Percentiles rank a stretch among this genome's conserved stretches.
Evolutionary conservation across 2,113 vertebrate genomes (phyloP).

Genomic region (Albula goreensis): DNA sequence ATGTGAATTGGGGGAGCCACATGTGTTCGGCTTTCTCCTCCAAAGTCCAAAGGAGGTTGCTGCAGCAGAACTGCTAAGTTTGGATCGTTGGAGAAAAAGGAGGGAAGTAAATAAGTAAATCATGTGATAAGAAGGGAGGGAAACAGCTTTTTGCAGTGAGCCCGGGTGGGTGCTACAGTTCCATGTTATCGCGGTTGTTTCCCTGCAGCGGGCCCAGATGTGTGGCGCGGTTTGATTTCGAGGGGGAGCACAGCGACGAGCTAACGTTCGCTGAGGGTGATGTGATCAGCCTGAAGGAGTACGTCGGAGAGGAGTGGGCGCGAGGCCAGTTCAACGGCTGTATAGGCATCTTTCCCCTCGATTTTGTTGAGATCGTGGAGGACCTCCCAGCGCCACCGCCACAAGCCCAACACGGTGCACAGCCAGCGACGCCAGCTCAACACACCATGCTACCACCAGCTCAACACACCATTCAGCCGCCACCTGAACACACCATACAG

Average conservation of each 20-base stretch:
- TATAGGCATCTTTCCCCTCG: slow-evolving; percentile 85
- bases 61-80: too few relatives aligned
- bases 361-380: slow-evolving; percentile 87
- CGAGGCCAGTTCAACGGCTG: slow-evolving; percentile 72
- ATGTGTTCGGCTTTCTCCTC: too few relatives aligned
- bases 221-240: slow-evolving; percentile 87
- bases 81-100: too few relatives aligned
- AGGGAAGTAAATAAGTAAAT: too few relatives aligned
- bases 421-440: neutral
- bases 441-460: too few relatives aligned
- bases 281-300: slow-evolving; percentile 81
- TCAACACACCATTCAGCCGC: too few relatives aligned
- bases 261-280: slow-evolving; percentile 89
- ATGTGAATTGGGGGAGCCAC: too few relatives aligned
- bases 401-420: slow-evolving; percentile 26
- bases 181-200: neutral
- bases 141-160: neutral
- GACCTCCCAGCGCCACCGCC: slow-evolving; percentile 67
- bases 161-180: neutral
- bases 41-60: too few relatives aligned
- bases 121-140: neutral
- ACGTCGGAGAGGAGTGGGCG: slow-evolving; percentile 87
- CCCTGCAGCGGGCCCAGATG: slow-evolving; percentile 79
- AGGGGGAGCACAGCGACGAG: slow-evolving; percentile 84
- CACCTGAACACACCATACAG: too few relatives aligned